Conservation (phyloP, 2,888 invertebrate genomes). For the Andrena dorsata region DNA sequence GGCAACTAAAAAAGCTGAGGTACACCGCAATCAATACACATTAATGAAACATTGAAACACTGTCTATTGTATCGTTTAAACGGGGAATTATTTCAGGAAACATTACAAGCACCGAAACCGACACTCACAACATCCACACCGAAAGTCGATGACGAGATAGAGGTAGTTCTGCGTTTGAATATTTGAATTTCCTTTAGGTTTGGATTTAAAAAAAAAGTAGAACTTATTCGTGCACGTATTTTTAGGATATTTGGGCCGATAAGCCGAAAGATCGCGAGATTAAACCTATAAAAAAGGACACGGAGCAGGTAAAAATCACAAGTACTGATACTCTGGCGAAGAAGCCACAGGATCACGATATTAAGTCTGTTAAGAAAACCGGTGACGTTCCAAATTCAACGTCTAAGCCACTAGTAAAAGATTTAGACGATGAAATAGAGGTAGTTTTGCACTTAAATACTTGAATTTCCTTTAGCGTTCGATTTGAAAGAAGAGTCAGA, state of each 20-base stretch:
- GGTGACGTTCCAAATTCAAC: neutral
- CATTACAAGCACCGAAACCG: neutral
- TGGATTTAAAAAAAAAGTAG: neutral
- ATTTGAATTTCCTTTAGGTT: neutral
- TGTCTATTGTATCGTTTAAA: neutral
- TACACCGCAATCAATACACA: neutral
- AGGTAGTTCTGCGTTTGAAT: neutral
- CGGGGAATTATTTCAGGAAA: neutral
- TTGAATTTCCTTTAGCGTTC: neutral
- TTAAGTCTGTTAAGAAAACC: neutral
- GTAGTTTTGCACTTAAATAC: conserved; percentile 2
- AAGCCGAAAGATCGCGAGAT: neutral
- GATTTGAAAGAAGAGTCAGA: neutral
- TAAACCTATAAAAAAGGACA: neutral
- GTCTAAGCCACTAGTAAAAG: neutral
- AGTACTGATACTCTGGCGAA: conserved; percentile 16
- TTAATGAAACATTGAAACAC: neutral
- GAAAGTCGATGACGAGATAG: neutral
- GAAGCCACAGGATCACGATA: neutral
- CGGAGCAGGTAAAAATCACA: conserved; percentile 17
- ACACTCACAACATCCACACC: conserved; percentile 2
- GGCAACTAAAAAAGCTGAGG: neutral
- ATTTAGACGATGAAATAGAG: conserved; percentile 28
- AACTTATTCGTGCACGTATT: neutral
- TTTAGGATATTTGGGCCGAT: neutral